Evolutionary conservation across 1,140 invertebrate species (phyloP), one percentile per base, ranked within the genome.

Genomic region (Ylistrum balloti): DNA sequence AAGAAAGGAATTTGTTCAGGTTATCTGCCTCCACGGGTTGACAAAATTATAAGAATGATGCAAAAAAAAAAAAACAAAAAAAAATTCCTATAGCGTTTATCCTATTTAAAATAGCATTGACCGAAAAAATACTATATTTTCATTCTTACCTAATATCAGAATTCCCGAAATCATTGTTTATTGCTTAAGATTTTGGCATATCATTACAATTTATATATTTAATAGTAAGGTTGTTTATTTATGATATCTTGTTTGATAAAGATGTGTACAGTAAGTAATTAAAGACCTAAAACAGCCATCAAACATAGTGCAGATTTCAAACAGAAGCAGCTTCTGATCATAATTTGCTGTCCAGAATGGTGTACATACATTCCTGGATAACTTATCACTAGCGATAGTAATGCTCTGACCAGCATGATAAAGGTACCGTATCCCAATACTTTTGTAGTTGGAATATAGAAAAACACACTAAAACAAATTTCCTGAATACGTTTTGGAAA

Each of bases 261-360:
- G 5, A 28, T 74, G 56, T 74, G 56, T 74, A 74, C 56, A 74
- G 56, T n/a, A 48, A 74, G 56, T 74, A 74, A 74, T 74, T 7
- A 74, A 74, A 74, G n/a, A n/a, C 56, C 56, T 74, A 74, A 9
- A 74, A 74, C 56, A 74, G 56, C 56, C 56, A 74, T 74, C 56
- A 74, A 74, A 74, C 56, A 74, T 28, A 28, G 56, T 74, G 56
- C 56, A 74, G n/a, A 74, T 74, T 74, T 74, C 56, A 74, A 74
- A 74, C 56, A 74, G 56, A 74, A 74, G 56, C 56, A 74, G 56
- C 22, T 74, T 74, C 56, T 74, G 56, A 74, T 74, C 56, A 74
- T n/a, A 74, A 74, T 74, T 74, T 74, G 56, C 56, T 74, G 56
- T 74, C 56, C n/a, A 74, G 56, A 74, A 74, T 74, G 56, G 56